Evolutionary conservation across 1,140 invertebrate species (phyloP).

Genomic region (Sinella curviseta): DNA sequence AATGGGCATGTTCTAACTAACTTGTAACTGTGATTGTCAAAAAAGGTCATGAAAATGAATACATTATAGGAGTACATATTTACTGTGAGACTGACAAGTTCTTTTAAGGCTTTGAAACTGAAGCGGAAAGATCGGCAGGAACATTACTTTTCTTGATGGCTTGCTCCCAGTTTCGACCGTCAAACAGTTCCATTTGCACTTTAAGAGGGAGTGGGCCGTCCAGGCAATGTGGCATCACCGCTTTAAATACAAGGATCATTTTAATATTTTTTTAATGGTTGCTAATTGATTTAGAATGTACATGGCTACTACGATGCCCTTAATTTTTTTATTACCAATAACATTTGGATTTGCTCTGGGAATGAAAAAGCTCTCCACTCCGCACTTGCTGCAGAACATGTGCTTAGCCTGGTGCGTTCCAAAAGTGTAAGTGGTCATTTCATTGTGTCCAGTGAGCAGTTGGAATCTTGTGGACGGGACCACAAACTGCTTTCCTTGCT

Average conservation of each 20-base stretch:
- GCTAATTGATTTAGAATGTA: too few relatives aligned
- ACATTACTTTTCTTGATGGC: constrained; percentile 49
- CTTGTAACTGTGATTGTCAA: too few relatives aligned
- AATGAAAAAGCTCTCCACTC: constrained; percentile 60
- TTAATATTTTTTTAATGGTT: constrained; percentile 14
- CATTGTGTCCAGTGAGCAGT: constrained; percentile 56
- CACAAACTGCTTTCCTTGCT: constrained; percentile 58
- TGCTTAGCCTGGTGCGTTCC: constrained; percentile 59
- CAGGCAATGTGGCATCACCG: constrained; percentile 57
- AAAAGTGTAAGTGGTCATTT: constrained; percentile 59
- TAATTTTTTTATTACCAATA: constrained; percentile 56
- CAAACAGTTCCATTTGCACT: constrained; percentile 53
- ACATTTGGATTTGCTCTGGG: constrained; percentile 60
- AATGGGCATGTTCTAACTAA: too few relatives aligned
- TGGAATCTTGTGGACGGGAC: constrained; percentile 57
- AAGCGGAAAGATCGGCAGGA: constrained; percentile 8
- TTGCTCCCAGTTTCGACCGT: constrained; percentile 59
- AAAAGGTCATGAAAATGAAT: too few relatives aligned
- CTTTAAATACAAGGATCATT: constrained; percentile 50
- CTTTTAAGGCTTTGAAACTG: too few relatives aligned
- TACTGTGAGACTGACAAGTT: too few relatives aligned
- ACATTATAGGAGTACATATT: too few relatives aligned
- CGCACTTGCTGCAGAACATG: constrained; percentile 59
- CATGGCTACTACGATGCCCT: neutral
- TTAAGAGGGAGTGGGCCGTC: constrained; percentile 55